Evolutionary conservation across 2,888 invertebrate genomes (phyloP).

Genomic region (Lissocephala sabroskyi): DNA sequence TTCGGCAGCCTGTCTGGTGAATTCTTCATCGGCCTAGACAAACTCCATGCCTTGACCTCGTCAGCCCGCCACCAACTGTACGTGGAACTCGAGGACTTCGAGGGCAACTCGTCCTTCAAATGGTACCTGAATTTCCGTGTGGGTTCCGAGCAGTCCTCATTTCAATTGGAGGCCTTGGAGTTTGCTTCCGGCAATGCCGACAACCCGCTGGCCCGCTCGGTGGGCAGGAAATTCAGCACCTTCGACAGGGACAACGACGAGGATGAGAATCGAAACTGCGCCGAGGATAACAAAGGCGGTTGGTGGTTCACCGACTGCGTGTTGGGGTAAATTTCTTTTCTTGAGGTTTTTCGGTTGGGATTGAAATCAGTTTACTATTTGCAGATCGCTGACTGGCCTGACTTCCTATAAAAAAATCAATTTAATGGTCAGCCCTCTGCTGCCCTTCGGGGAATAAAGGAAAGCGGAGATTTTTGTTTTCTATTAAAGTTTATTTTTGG

Average conservation of each 20-base stretch:
- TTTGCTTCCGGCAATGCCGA: slow-evolving; percentile 79
- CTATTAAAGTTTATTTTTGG: no score
- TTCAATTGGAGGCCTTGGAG: slow-evolving; percentile 77
- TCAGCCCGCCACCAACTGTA: slow-evolving; percentile 74
- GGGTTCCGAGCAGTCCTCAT: no score
- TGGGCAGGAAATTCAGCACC: slow-evolving; percentile 79
- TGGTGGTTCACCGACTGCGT: slow-evolving; percentile 84
- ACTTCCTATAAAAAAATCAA: no score
- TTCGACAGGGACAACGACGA: slow-evolving; percentile 79
- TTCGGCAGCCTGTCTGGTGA: slow-evolving; percentile 80
- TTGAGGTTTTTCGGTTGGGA: no score
- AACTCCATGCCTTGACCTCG: slow-evolving; percentile 73
- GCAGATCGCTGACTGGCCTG: no score
- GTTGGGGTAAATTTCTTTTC: no score
- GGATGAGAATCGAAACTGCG: slow-evolving; percentile 77
- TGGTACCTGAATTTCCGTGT: slow-evolving; percentile 77
- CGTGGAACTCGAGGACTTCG: slow-evolving; percentile 77
- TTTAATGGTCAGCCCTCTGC: no score
- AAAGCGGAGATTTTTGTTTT: no score
- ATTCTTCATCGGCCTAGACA: slow-evolving; percentile 81
- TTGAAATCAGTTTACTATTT: no score
- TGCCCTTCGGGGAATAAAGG: no score
- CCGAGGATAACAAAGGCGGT: slow-evolving; percentile 78
- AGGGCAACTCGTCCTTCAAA: slow-evolving; percentile 75
- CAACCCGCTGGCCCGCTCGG: slow-evolving; percentile 78